Base-by-base conservation (phyloP, 2,113 vertebrate species). In the Casuarius casuarius region DNA sequence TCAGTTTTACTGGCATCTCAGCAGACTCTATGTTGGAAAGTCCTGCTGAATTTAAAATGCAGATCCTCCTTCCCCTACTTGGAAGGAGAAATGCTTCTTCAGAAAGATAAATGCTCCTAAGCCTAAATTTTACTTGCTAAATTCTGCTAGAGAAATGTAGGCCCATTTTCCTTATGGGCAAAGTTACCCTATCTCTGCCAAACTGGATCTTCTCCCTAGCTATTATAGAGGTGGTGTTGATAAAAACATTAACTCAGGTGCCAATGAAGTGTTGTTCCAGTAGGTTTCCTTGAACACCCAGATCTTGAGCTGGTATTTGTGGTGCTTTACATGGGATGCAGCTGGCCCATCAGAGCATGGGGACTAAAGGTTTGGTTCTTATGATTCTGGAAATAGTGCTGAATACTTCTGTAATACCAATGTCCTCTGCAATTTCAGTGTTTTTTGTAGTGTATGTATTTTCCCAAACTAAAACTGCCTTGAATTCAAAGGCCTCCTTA, bases 401-500 rank as follows among this genome's bases (percentile, higher is more conserved):
- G 67, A 51, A 68, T 84, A 67, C 28, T 28, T 91, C 13, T 56
- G 10, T 54, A 65, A 16, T 61, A 29, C 17, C 17, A 2, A 71
- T 86, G 6, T 31, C 79, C 38, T 85, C 26, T 79, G 28, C 33
- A 31, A 25, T 44, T 67, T 67, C 22, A 8, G 11, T 91, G 3
- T 40, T 91, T 78, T 56, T 54, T 35, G 16, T 90, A 67, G 42
- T 2, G 7, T 91, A 12, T 68, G 52, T 90, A 7, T 85, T 74
- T 79, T 38, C 17, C 42, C 10, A 54, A 49, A 46, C 38, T 35
- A 35, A 87, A 77, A 54, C 54, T 67, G 40, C 67, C 15, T 87
- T 21, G 4, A 82, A 83, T 18, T 92, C 44, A 73, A 91, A 58
- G 0, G 0, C 10, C 9, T 3, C 1, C 8, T 0, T 9, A 54